A percentile compares a stretch with the other conserved stretches of the same genome.
Evolutionary conservation across 2,113 vertebrate genomes (phyloP).

Genomic region (Sylvilagus bachmani): DNA sequence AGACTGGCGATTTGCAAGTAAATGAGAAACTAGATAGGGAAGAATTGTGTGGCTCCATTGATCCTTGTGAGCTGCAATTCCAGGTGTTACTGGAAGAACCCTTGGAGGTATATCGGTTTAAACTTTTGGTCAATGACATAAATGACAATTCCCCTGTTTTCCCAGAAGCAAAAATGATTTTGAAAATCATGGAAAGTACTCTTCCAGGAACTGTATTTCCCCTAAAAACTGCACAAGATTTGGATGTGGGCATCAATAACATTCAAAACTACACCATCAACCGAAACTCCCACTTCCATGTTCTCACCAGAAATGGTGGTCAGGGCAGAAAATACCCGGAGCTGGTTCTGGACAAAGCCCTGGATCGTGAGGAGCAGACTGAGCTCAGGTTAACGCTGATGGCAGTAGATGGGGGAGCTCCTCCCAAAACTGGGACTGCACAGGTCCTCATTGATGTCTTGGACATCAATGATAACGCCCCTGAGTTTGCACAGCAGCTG

Average conservation of each 20-base stretch:
- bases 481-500: constrained; percentile 70
- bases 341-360: constrained; percentile 76
- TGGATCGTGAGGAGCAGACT: constrained; percentile 78
- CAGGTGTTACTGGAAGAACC: constrained; percentile 91
- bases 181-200: constrained; percentile 88
- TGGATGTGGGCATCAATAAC: constrained; percentile 70
- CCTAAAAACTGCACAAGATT: constrained; percentile 88
- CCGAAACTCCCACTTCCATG: constrained; percentile 65
- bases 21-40: constrained; percentile 91
- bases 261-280: constrained; percentile 72
- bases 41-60: constrained; percentile 86
- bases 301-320: background rate
- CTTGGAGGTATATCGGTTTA: constrained; percentile 88
- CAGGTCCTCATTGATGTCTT: constrained; percentile 82
- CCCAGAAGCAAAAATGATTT: constrained; percentile 79
- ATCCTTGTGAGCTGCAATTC: constrained; percentile 88
- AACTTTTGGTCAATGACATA: constrained; percentile 90
- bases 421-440: constrained; percentile 76
- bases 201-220: constrained; percentile 86
- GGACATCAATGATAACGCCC: constrained; percentile 86
- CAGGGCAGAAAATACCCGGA: constrained; percentile 73
- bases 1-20: constrained; percentile 87
- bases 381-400: constrained; percentile 83
- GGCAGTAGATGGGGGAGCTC: constrained; percentile 87
- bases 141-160: constrained; percentile 92